These are phyloP conservation scores for Sciurus niger DNA, from an alignment of 2,113 vertebrate species.

Conservation along the genomic window DNA sequence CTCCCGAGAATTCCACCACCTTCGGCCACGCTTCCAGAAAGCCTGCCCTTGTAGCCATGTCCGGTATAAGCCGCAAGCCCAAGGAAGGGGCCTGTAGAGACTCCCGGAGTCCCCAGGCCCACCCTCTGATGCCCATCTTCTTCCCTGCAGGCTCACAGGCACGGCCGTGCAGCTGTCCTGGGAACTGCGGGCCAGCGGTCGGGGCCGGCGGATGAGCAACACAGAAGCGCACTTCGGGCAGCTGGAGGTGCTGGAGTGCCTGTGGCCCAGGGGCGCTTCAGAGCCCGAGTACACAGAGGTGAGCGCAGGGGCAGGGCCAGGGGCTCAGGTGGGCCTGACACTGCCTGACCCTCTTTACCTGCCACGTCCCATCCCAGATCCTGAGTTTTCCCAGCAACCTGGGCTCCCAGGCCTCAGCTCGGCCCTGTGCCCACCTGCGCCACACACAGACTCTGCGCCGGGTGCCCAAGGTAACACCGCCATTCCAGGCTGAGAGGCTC, in stretches of 20 bases:
- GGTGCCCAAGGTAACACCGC: constrained; percentile 88
- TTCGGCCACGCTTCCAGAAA: constrained; percentile 90
- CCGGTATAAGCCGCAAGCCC: constrained; percentile 88
- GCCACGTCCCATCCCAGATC: constrained; percentile 84
- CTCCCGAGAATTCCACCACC: constrained; percentile 92
- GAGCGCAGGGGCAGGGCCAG: background rate
- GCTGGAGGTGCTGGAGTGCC: constrained; percentile 94
- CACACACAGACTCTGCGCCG: constrained; percentile 91
- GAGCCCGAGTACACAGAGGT: constrained; percentile 92
- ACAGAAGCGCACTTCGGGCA: constrained; percentile 93
- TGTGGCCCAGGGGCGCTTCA: constrained; percentile 86
- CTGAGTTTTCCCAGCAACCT: constrained; percentile 91
- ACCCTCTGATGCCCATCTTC: background rate
- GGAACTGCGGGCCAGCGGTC: constrained; percentile 89
- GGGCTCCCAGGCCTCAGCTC: constrained; percentile 88
- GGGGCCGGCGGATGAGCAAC: constrained; percentile 84
- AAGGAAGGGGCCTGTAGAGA: background rate
- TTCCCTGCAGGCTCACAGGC: constrained; percentile 89
- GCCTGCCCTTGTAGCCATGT: constrained; percentile 94
- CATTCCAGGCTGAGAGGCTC: fast-evolving
- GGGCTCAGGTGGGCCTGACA: fast-evolving
- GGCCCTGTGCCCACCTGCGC: constrained; percentile 92
- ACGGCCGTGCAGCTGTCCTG: constrained; percentile 92
- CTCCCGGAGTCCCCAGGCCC: no score
- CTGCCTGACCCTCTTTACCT: background rate